A percentile compares a stretch with the other conserved stretches of the same genome.
These are phyloP conservation scores for Amiota minor DNA, from an alignment of 2,888 invertebrate species.

Conservation along the genomic window DNA sequence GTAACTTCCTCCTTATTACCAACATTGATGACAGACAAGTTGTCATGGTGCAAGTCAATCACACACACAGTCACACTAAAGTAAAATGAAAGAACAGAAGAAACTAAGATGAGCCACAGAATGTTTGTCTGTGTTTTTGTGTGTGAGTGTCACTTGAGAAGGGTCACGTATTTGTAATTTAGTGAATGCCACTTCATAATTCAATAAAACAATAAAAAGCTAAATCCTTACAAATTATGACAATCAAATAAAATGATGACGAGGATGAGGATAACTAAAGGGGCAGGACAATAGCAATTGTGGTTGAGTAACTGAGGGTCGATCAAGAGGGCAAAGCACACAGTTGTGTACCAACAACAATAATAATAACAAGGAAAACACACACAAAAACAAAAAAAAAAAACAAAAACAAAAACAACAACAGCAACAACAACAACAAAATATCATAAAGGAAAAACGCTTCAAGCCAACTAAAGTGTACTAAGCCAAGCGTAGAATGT, in stretches of 20 bases:
- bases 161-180: constrained; percentile 64
- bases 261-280: not conserved
- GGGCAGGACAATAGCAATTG: constrained; percentile 17
- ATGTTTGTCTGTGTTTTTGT: too few species aligned
- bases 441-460: too few species aligned
- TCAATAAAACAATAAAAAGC: constrained; percentile 69
- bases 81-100: not conserved
- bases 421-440: too few species aligned
- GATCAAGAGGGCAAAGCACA: constrained; percentile 21
- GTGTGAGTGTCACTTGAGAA: not conserved
- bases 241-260: constrained; percentile 59
- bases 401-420: too few species aligned
- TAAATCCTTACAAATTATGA: constrained; percentile 61
- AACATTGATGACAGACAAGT: not conserved
- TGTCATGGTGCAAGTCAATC: not conserved
- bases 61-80: constrained; percentile 2
- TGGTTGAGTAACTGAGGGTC: not conserved
- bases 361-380: not conserved
- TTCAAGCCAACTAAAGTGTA: too few species aligned
- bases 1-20: not conserved
- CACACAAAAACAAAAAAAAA: not conserved
- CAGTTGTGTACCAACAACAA: constrained; percentile 12
- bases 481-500: too few species aligned
- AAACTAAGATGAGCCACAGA: not conserved
- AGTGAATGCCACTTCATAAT: constrained; percentile 67